Evolutionary conservation across 2,113 vertebrate species (phyloP).

Genomic region (Ranitomeya imitator): DNA sequence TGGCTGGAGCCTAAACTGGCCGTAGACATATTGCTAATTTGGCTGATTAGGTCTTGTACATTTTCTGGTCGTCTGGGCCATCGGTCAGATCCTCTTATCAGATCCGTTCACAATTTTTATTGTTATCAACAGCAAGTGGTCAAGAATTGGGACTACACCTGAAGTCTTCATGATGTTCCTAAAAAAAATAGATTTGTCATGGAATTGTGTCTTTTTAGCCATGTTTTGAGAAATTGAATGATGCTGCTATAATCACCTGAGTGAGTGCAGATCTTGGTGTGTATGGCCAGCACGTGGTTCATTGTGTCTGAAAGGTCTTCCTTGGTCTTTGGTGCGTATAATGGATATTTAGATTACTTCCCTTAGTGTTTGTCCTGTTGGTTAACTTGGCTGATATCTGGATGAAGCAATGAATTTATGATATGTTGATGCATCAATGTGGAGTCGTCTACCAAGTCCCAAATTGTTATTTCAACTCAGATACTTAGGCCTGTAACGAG

Average conservation of each 20-base stretch:
- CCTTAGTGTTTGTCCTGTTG: background rate
- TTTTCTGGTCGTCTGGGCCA: background rate
- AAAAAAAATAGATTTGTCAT: background rate
- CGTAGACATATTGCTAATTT: background rate
- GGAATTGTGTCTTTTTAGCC: background rate
- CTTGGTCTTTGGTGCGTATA: background rate
- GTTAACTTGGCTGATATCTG: background rate
- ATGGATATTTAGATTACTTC: background rate
- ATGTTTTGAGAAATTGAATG: too few relatives aligned
- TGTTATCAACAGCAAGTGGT: background rate
- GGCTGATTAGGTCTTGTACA: background rate
- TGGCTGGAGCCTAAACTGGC: background rate
- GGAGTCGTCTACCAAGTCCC: background rate
- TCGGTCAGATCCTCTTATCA: background rate
- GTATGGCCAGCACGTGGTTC: background rate
- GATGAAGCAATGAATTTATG: background rate
- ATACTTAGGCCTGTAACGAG: background rate
- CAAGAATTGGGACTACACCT: background rate
- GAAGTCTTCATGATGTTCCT: background rate
- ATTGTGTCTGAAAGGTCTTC: constrained; percentile 33
- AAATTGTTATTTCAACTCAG: background rate
- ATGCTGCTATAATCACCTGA: background rate
- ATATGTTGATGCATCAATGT: background rate
- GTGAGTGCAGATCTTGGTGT: background rate
- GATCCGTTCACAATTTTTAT: background rate